Evolutionary conservation across 2,113 vertebrate genomes (phyloP), one percentile per base, ranked within the genome.

Genomic region (Dasyprocta punctata): DNA sequence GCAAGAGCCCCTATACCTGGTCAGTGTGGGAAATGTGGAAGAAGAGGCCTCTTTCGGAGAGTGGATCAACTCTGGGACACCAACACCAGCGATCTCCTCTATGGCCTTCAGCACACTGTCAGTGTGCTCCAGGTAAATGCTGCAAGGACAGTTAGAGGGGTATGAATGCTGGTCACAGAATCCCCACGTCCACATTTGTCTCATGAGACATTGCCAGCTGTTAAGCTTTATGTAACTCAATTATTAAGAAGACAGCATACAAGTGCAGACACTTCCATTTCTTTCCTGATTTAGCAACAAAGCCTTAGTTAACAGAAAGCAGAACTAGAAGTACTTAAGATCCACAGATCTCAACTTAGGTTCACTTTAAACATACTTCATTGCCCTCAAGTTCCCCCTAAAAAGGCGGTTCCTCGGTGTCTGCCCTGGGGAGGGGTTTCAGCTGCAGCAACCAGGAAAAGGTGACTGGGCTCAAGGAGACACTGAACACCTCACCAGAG

Each of bases 1-100:
- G 65, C 44, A 52, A 82, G 52, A 87, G 47, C 4, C 73, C 41
- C 26, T 52, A 97, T 98, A 99, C 99, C 99, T 99, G 98, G 89
- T 99, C 41, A 99, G 98, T 0, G 99, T 99, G 87, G 99, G 99
- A 94, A 99, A 99, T 0, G 99, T 99, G n/a, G 98, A 98, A 13
- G 99, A 99, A 96, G 98, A 98, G 36, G 98, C 99, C 11, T 99
- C 99, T 98, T 99, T 99, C 7, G 99, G 92, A 77, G 98, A 98
- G 16, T 97, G 98, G 30, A 99, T 94, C 58, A 99, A 98, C 94
- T 99, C 99, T 20, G 99, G 60, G 95, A 99, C 98, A 69, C 99
- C 99, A 33, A 99, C 97, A 33, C 98, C 99, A 56, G 99, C 98
- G 22, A 99, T 99, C 97, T 99, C 99, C 98, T 99, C 99, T 95